Base-by-base conservation (phyloP, 2,888 invertebrate genomes). In the Synanthedon vespiformis region DNA sequence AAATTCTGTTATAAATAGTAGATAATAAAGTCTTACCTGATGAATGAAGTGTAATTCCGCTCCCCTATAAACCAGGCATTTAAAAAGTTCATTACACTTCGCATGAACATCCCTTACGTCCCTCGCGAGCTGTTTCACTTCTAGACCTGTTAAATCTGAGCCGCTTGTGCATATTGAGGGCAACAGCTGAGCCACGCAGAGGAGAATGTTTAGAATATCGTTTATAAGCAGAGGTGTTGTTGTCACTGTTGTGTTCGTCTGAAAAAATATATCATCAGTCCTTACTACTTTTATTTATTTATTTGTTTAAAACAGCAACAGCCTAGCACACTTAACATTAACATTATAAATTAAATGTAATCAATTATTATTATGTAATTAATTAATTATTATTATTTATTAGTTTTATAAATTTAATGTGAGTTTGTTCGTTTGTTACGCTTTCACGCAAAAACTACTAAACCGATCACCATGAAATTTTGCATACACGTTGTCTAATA, bases 101-200 rank as follows among this genome's bases (percentile, higher is more conserved):
- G 93, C 90, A 67, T 95, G 95, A 12, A 95, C 91, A 61, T 95
- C 95, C 49, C 93, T 86, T n/a, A 94, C 89, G 51, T 93, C 92
- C 58, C 93, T 90, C 10, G 90, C 89, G 65, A 92, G 89, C 56
- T 88, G 84, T 53, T 81, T 85, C 14, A 88, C 72, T 44, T 89
- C 88, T 10, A 91, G 65, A 0, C 93, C 93, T 16, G 90, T 88
- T 52, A 91, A 83, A 52, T 83, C 84, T 0, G 91, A 88, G 2
- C 92, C 92, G 55, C 82, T 87, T 16, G 89, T 86, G 55, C 92
- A 92, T n/a, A 94, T 89, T 1, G 90, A 88, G 0, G 93, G 93
- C 18, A 95, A 68, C 1, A 95, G 78, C 67, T 94, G 92, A 0
- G 92, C 91, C 0, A 92, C 90, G 68, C 95, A 94, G 3, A 93